Conservation (phyloP, 2,888 invertebrate genomes). For the Bhutanitis thaidina region DNA sequence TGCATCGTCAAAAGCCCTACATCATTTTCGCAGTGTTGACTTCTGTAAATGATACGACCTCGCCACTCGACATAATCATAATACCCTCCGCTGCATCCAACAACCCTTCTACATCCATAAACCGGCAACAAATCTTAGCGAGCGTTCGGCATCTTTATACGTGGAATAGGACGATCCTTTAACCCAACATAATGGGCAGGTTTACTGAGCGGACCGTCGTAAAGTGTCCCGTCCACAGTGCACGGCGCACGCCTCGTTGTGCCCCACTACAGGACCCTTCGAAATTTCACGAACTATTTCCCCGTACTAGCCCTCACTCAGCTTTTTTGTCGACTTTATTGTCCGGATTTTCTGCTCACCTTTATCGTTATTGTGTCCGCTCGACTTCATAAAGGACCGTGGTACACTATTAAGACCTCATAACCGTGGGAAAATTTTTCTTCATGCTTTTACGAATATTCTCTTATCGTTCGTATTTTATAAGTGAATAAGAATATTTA, state of each 20-base stretch:
- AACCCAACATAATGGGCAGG: conserved; percentile 78
- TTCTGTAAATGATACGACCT: conserved; percentile 71
- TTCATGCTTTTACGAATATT: background rate
- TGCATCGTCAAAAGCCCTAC: conserved; percentile 58
- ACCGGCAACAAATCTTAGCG: conserved; percentile 75
- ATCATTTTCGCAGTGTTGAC: conserved; percentile 73
- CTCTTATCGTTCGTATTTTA: background rate
- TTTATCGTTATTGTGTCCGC: conserved; percentile 78
- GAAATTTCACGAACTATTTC: conserved; percentile 79
- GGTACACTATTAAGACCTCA: conserved; percentile 76
- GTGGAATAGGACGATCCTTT: conserved; percentile 72
- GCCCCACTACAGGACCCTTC: conserved; percentile 60
- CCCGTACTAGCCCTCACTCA: conserved; percentile 72
- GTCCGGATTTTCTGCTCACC: conserved; percentile 78
- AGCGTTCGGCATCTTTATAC: conserved; percentile 76
- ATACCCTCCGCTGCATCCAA: conserved; percentile 65
- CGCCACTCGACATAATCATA: conserved; percentile 74
- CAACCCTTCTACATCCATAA: conserved; percentile 77
- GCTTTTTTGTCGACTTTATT: conserved; percentile 77
- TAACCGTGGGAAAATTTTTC: conserved; percentile 74
- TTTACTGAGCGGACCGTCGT: conserved; percentile 76
- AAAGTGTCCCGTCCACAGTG: conserved; percentile 67
- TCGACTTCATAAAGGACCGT: conserved; percentile 72
- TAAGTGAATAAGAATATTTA: background rate
- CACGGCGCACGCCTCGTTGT: conserved; percentile 25